These are phyloP conservation scores for Apogon hyalosoma DNA, from an alignment of 2,797 vertebrate genomes.

Conservation along the genomic window DNA sequence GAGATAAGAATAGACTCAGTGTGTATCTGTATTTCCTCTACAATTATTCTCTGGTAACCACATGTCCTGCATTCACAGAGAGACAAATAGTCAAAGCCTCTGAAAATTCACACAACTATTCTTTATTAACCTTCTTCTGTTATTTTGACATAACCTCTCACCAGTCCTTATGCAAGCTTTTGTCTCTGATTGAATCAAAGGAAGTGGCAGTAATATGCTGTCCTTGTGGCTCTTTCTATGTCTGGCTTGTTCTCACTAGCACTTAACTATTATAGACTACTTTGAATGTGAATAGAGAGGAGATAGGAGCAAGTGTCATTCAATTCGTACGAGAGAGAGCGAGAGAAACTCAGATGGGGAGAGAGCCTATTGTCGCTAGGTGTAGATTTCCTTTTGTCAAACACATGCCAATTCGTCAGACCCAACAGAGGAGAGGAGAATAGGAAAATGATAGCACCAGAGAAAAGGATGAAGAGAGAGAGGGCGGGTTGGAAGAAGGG, in stretches of 20 bases:
- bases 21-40: conserved; percentile 46
- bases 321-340: conserved; percentile 61
- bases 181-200: conserved; percentile 63
- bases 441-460: conserved; percentile 76
- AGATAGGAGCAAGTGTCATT: conserved; percentile 72
- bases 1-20: conserved; percentile 51
- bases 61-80: conserved; percentile 23
- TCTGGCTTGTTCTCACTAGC: conserved; percentile 66
- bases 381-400: conserved; percentile 83
- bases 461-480: conserved; percentile 63
- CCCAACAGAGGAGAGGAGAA: conserved; percentile 75
- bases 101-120: conserved; percentile 44
- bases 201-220: conserved; percentile 56
- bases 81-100: conserved; percentile 17
- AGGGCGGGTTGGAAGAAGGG: conserved; percentile 51
- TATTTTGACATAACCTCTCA: conserved; percentile 70
- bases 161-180: conserved; percentile 52
- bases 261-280: conserved; percentile 73
- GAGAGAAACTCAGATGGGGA: conserved; percentile 46
- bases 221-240: conserved; percentile 65
- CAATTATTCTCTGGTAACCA: conserved; percentile 44
- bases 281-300: conserved; percentile 79
- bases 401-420: conserved; percentile 78
- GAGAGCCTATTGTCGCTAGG: conserved; percentile 71
- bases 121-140: conserved; percentile 61